Evolutionary conservation across 2,797 vertebrate genomes (phyloP).

Genomic region (Malacoraja senta): DNA sequence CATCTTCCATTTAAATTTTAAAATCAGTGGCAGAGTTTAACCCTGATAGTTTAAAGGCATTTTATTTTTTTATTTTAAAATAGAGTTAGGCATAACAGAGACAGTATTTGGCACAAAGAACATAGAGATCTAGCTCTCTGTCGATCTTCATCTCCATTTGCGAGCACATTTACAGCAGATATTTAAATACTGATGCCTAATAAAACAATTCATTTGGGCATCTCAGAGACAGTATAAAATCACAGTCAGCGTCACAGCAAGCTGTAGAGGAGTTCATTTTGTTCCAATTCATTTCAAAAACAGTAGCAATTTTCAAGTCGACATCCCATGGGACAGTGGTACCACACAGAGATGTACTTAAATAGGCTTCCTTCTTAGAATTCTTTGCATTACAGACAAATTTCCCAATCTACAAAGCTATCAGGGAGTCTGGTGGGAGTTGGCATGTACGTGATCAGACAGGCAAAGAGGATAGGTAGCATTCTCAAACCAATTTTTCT

Average conservation of each 20-base stretch:
- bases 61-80: constrained; percentile 36
- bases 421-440: constrained; percentile 30
- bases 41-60: constrained; percentile 14
- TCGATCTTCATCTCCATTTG: constrained; percentile 39
- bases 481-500: constrained; percentile 10
- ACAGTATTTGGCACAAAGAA: constrained; percentile 16
- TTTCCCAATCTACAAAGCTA: constrained; percentile 39
- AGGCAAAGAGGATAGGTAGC: constrained; percentile 15
- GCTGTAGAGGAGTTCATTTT: constrained; percentile 32
- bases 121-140: constrained; percentile 2
- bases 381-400: constrained; percentile 39
- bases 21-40: constrained; percentile 63
- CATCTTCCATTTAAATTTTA: constrained; percentile 71
- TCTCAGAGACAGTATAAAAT: constrained; percentile 27
- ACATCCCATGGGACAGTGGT: constrained; percentile 31
- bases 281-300: constrained; percentile 38
- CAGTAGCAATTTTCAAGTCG: constrained; percentile 35
- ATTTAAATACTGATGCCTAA: constrained; percentile 39
- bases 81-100: constrained; percentile 9
- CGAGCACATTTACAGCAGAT: constrained; percentile 36
- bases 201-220: constrained; percentile 39
- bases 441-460: constrained; percentile 11
- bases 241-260: constrained; percentile 13
- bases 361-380: constrained; percentile 37
- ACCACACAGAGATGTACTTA: constrained; percentile 35